Percentiles rank a stretch among this genome's conserved stretches.
Conservation (phyloP, 1,140 invertebrate genomes). For the Drosophila pruinosa region DNA sequence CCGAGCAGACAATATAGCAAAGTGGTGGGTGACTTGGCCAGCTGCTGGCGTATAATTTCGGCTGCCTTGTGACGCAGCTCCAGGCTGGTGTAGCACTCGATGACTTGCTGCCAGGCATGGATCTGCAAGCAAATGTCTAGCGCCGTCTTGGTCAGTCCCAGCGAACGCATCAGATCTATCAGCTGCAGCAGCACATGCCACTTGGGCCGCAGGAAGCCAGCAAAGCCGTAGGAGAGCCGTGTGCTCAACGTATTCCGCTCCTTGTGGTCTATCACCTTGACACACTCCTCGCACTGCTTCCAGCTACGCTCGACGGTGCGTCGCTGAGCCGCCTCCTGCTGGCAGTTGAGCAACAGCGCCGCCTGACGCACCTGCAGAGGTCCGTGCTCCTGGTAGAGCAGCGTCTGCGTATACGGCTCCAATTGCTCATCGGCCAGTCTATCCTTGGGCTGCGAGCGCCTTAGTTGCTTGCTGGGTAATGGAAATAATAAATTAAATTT, state of each 20-base stretch:
- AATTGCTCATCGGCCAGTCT: constrained; percentile 91
- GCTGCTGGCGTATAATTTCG: constrained; percentile 92
- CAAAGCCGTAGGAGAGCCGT: constrained; percentile 86
- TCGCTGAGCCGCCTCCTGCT: constrained; percentile 89
- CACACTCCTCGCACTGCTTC: constrained; percentile 92
- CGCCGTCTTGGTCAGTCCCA: constrained; percentile 93
- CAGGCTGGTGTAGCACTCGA: constrained; percentile 93
- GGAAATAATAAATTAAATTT: constrained; percentile 82
- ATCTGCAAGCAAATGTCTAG: constrained; percentile 92
- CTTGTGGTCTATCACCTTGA: constrained; percentile 83
- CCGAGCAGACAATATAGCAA: constrained; percentile 94
- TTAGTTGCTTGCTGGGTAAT: constrained; percentile 84
- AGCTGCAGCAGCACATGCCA: constrained; percentile 91
- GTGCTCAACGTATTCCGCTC: constrained; percentile 25
- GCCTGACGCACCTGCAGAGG: constrained; percentile 89
- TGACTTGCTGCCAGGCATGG: constrained; percentile 96
- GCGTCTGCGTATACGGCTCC: constrained; percentile 89
- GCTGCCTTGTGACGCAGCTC: constrained; percentile 94
- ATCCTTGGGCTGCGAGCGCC: constrained; percentile 90
- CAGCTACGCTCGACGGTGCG: constrained; percentile 93
- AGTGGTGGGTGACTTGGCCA: constrained; percentile 91
- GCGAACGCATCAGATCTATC: constrained; percentile 89
- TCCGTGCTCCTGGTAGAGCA: constrained; percentile 86
- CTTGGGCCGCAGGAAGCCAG: constrained; percentile 86
- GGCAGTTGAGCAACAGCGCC: constrained; percentile 88